Percentiles rank a stretch among this genome's conserved stretches.
Evolutionary conservation across 1,140 invertebrate genomes (phyloP).

Genomic region (Diploscapter pachys): DNA sequence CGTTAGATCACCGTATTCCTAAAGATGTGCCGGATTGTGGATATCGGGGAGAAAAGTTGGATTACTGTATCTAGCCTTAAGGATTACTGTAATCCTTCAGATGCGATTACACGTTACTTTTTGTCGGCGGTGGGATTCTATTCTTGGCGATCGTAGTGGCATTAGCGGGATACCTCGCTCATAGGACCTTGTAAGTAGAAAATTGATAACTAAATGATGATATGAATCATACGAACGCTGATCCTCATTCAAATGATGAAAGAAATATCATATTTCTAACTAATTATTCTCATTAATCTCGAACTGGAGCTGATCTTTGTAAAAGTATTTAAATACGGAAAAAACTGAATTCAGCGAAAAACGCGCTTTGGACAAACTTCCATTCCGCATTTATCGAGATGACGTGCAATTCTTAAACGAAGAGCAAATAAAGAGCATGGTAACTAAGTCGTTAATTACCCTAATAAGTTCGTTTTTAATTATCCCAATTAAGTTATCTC

Average conservation of each 20-base stretch:
- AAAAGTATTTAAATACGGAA: too few relatives aligned
- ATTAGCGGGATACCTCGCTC: conserved; percentile 40
- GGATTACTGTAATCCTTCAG: too few relatives aligned
- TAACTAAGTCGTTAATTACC: conserved; percentile 19
- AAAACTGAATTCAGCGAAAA: conserved; percentile 44
- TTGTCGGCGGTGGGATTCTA: conserved; percentile 43
- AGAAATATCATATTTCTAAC: too few relatives aligned
- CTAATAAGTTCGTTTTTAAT: conserved; percentile 9
- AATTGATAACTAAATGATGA: too few relatives aligned
- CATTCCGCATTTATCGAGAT: conserved; percentile 54
- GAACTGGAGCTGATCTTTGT: too few relatives aligned
- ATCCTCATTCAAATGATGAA: too few relatives aligned
- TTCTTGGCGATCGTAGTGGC: conserved; percentile 45
- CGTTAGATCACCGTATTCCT: conserved; percentile 47
- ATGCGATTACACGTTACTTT: conserved; percentile 53
- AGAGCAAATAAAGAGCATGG: conserved; percentile 53
- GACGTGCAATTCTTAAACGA: conserved; percentile 57
- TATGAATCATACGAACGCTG: too few relatives aligned
- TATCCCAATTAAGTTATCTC: conserved; percentile 39
- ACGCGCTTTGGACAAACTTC: conserved; percentile 52
- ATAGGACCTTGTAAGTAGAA: conserved; percentile 45
- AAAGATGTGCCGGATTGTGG: conserved; percentile 53
- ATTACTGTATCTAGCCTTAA: too few relatives aligned
- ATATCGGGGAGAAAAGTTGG: conserved; percentile 46
- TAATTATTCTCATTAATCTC: too few relatives aligned